A percentile compares a stretch with the other conserved stretches of the same genome.
Evolutionary conservation across 1,140 invertebrate genomes (phyloP).

Genomic region (Drosophila sp.): DNA sequence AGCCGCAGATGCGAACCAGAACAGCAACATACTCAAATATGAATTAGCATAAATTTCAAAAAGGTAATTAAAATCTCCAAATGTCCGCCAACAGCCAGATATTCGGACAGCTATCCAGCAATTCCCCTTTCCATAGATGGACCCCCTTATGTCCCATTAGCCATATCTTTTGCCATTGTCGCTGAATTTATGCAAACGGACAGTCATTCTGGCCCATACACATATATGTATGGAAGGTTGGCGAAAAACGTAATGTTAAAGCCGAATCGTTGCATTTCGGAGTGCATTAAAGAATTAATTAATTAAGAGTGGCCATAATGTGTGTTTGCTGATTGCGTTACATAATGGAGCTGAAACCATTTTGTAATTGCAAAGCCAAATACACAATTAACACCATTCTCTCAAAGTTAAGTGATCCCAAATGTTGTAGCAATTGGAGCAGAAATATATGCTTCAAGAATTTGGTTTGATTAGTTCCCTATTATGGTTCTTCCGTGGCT

Average conservation of each 20-base stretch:
- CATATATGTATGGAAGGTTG: slow-evolving; percentile 8
- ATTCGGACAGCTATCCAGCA: not conserved
- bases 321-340: slow-evolving; percentile 4
- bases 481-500: too few relatives aligned
- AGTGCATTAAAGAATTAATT: slow-evolving; percentile 81
- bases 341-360: slow-evolving; percentile 4
- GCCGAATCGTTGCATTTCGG: slow-evolving; percentile 43
- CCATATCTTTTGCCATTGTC: slow-evolving; percentile 52
- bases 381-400: not conserved
- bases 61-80: slow-evolving; percentile 75
- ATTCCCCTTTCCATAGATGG: not conserved
- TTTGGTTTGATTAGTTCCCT: too few relatives aligned
- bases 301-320: slow-evolving; percentile 1
- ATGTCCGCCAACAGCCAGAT: not conserved
- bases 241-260: slow-evolving; percentile 8
- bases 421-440: not conserved
- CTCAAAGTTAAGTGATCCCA: not conserved
- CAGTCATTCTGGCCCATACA: slow-evolving; percentile 30
- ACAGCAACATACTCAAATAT: slow-evolving; percentile 75
- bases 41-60: slow-evolving; percentile 78
- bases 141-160: slow-evolving; percentile 46
- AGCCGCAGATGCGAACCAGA: slow-evolving; percentile 38
- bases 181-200: slow-evolving; percentile 57
- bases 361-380: slow-evolving; percentile 8
- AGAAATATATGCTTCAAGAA: too few relatives aligned